Base-by-base conservation (phyloP, 2,888 invertebrate species). In the Conomelus anceps region DNA sequence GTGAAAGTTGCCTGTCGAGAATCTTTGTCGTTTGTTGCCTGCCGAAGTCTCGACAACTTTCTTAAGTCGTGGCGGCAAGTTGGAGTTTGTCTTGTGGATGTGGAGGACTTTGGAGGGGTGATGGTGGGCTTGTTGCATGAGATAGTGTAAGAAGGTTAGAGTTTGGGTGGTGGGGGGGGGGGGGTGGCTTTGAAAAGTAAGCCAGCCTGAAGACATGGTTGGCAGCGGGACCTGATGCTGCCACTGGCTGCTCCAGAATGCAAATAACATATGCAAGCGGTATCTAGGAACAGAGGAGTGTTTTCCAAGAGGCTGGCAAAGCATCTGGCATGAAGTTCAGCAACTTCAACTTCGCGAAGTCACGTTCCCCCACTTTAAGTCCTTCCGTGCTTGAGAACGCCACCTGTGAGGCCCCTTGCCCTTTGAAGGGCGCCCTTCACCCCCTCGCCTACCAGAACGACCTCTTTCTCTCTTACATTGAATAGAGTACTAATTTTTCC, bases 401-500 rank as follows among this genome's bases (percentile, higher is more conserved):
- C 63, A 63, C 63, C 63, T 63, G 63, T n/a, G 86, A 87, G 88
- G 89, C 86, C 84, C 88, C 88, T n/a, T 63, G 63, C 63, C 63
- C 63, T 63, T 63, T 63, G n/a, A n/a, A 63, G 63, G 7, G n/a
- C n/a, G 84, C 88, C 88, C 85, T 23, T 88, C n/a, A 86, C 88
- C 88, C 85, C 26, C 89, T 20, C 7, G 23, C n/a, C n/a, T n/a
- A n/a, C n/a, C n/a, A n/a, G 9, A 34, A 13, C 63, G 63, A 63
- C 13, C 63, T 63, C 63, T 23, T 22, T n/a, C 87, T 23, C 87
- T 22, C 88, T n/a, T n/a, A 85, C 89, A 88, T 89, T 89, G 34
- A 88, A 89, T 88, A 88, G 88, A 85, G 88, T 89, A 88, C 89
- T 90, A 90, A 90, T 90, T 90, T 89, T 90, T 90, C 90, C 87